Evolutionary conservation across 1,140 invertebrate species (phyloP).

Genomic region (Apocrypta bakeri): DNA sequence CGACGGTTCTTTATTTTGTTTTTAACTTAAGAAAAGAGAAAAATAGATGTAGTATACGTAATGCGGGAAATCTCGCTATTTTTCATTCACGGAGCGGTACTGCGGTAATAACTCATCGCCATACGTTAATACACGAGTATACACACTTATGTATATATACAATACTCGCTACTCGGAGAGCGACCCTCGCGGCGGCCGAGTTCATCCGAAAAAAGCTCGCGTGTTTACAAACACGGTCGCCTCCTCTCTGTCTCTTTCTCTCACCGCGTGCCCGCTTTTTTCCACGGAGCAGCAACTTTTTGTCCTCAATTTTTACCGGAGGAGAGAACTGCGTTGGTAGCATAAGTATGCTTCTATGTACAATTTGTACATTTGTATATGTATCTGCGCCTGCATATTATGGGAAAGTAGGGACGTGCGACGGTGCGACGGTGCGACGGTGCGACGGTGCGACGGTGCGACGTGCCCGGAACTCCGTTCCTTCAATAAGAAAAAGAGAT

Average conservation of each 20-base stretch:
- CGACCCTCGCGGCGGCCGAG: conserved; percentile 15
- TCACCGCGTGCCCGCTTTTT: not conserved
- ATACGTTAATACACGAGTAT: not conserved
- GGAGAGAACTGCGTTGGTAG: not conserved
- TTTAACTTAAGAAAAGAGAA: too few species aligned
- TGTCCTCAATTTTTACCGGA: conserved; percentile 8
- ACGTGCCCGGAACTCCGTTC: too few species aligned
- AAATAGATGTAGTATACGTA: too few species aligned
- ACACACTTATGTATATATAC: not conserved
- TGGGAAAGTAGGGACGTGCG: too few species aligned
- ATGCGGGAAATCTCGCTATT: not conserved
- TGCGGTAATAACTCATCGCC: not conserved
- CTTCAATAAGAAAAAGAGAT: too few species aligned
- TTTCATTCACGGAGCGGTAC: not conserved
- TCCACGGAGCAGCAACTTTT: conserved; percentile 9
- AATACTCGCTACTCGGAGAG: not conserved
- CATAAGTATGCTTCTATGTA: too few species aligned
- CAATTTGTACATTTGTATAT: too few species aligned
- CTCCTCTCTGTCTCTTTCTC: not conserved
- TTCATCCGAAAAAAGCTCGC: conserved; percentile 30
- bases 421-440: too few species aligned
- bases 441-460: too few species aligned
- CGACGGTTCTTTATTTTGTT: too few species aligned
- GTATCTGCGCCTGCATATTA: too few species aligned
- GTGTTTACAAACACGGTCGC: conserved; percentile 29